Evolutionary conservation across 2,113 vertebrate species (phyloP).

Genomic region (Smithornis capensis): DNA sequence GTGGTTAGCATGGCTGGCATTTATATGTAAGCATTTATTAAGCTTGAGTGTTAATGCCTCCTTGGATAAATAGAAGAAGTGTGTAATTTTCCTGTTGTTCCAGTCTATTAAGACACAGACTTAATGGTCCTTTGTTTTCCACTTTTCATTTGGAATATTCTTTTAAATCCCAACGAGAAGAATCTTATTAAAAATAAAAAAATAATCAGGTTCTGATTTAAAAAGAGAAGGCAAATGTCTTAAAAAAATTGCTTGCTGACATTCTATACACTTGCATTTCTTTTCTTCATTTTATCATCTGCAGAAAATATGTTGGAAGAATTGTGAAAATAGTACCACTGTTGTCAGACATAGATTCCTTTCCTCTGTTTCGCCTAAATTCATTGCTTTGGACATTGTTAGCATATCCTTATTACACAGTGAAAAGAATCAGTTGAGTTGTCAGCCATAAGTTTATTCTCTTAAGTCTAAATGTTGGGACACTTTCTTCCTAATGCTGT

Average conservation of each 20-base stretch:
- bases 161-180: background rate
- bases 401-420: background rate
- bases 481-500: background rate
- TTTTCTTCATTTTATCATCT: background rate
- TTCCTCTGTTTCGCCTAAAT: background rate
- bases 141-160: background rate
- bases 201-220: background rate
- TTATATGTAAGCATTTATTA: slow-evolving; percentile 24
- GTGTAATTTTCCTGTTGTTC: background rate
- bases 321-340: background rate
- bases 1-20: slow-evolving; percentile 55
- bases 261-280: background rate
- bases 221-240: background rate
- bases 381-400: background rate
- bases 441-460: background rate
- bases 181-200: background rate
- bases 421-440: background rate
- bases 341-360: background rate
- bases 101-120: background rate
- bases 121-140: background rate
- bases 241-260: background rate
- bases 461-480: background rate
- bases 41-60: slow-evolving; percentile 31
- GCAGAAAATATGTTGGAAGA: background rate
- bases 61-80: slow-evolving; percentile 20